Base-by-base conservation (phyloP, 30 jellyfish, hydroid and myxozoan genomes). In the Mastigias papua region DNA sequence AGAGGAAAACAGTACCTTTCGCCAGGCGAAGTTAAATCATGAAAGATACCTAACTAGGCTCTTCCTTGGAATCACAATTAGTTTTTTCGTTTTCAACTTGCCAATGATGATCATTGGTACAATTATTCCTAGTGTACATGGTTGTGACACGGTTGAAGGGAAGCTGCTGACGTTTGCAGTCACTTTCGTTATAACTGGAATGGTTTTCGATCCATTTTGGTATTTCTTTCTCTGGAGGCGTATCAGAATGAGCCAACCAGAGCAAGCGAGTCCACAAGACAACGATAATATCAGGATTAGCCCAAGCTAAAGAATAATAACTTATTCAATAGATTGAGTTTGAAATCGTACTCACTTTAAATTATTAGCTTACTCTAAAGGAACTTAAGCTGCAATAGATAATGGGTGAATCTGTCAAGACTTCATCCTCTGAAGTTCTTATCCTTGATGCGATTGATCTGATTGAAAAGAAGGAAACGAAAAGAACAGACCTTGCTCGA, bases 171-270 rank as follows among this genome's bases (percentile, higher is more conserved):
- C 27, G 17, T 54, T 25, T 6, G 67, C 67, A 10, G 20, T 21
- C 25, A 54, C 27, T 3, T 54, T 54, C 67, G 9, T 54, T 0
- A 54, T 54, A 16, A 3, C 17, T 16, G 67, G 67, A 11, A 54
- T 2, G 0, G 67, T 25, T 54, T 54, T 54, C 25, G 67, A 54
- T 54, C 67, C 67, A 54, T 5, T 54, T 10, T 54, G 67, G 67
- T 54, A 54, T 19, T 54, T 54, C 67, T 54, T 54, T 54, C 67
- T 54, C 3, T 54, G 67, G 67, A 54, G 17, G 27, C 67, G 67
- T 54, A 21, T 6, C 27, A 54, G 17, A 6, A 10, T 3, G 67
- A 11, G 67, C 5, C 67, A 54, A 25, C 54, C 54, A 4, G 67
- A 5, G 0, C 67, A 54, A 54, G 25, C 26, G 25, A 54, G 25